Base-by-base conservation (phyloP, 2,888 invertebrate species). In the Anorthoa munda region DNA sequence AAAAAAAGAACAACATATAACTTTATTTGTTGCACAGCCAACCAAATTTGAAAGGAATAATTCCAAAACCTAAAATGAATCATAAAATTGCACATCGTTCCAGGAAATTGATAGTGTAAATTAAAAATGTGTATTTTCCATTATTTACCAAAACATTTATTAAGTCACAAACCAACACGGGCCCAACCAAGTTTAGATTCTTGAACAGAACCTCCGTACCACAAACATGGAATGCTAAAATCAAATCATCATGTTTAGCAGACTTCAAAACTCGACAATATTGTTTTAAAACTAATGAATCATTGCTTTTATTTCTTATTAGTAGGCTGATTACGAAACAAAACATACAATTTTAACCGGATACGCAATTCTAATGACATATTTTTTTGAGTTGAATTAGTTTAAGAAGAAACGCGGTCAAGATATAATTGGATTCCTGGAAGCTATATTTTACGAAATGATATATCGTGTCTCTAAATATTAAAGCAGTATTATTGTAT, bases 201-300 rank as follows among this genome's bases (percentile, higher is more conserved):
- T 60, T 26, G 0, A 12, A 55, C 1, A 73, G 21, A 60, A 68
- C 2, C 58, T 55, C 53, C 39, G n/a, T 13, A 2, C 13, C 21
- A 53, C 77, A 81, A 81, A 81, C 77, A 81, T 18, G 81, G 78
- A 71, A 70, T 81, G 82, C 78, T 81, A 81, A 78, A 81, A 77
- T 71, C 0, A 48, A 55, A 61, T 61, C 74, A 66, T 74, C 77
- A 45, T 71, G 67, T 81, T 81, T 78, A 73, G 82, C n/a, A 65
- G 48, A 63, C 26, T 18, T 12, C 18, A 39, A 2, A 7, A 12
- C 26, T 65, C 2, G n/a, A 39, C 58, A 58, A 18, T 51, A 26
- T 13, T 66, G 11, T 18, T 23, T 13, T 46, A 51, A 58, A 59
- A 61, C 50, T 21, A 60, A 23, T 65, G 17, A 66, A 45, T 12